Evolutionary conservation across 1,140 invertebrate species (phyloP).

Genomic region (Leptinotarsa texana): DNA sequence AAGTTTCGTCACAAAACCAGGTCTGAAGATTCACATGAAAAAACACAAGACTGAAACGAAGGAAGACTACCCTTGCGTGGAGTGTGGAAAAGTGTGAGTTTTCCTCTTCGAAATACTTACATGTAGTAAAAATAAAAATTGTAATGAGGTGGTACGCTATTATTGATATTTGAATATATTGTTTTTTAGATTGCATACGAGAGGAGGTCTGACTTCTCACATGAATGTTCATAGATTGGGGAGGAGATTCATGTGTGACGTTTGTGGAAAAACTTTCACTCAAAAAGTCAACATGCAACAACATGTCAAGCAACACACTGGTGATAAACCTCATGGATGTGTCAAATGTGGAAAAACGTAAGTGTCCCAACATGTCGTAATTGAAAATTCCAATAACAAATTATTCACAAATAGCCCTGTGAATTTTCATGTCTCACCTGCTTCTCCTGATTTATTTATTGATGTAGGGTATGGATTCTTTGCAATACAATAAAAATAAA

Average conservation of each 20-base stretch:
- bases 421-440: no score
- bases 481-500: no score
- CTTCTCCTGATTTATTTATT: no score
- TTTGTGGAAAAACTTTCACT: slow-evolving; percentile 45
- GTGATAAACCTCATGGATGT: slow-evolving; percentile 73
- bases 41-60: slow-evolving; percentile 54
- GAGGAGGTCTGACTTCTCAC: slow-evolving; percentile 59
- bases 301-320: slow-evolving; percentile 71
- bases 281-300: slow-evolving; percentile 36
- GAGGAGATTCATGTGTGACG: slow-evolving; percentile 40
- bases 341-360: slow-evolving; percentile 64
- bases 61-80: slow-evolving; percentile 56
- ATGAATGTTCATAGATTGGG: slow-evolving; percentile 44
- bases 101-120: neutral
- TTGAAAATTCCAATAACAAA: no score
- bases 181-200: slow-evolving; percentile 55
- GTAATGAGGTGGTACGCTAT: neutral
- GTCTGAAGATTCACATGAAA: slow-evolving; percentile 52
- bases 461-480: no score
- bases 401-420: no score
- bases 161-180: slow-evolving; percentile 1
- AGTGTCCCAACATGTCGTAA: neutral
- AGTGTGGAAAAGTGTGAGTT: slow-evolving; percentile 61
- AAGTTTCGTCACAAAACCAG: slow-evolving; percentile 52
- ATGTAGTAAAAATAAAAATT: neutral